Evolutionary conservation across 2,888 invertebrate species (phyloP).

Genomic region (Fragum sueziense): DNA sequence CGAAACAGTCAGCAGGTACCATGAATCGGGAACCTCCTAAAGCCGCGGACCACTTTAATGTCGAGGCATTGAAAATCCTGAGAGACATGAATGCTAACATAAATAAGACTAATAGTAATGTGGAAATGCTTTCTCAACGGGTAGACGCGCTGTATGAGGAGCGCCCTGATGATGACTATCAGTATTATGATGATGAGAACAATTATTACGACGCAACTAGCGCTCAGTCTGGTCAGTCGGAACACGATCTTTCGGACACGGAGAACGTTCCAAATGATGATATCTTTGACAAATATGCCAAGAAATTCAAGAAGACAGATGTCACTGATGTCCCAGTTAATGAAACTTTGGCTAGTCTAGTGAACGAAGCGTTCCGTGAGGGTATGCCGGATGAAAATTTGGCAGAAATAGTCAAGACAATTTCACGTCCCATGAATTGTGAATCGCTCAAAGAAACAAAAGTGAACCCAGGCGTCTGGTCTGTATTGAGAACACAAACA

Average conservation of each 20-base stretch:
- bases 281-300: neutral
- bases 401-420: constrained; percentile 14
- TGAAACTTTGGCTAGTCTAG: constrained; percentile 2
- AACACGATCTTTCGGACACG: too few relatives aligned
- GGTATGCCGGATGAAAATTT: constrained; percentile 32
- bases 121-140: neutral
- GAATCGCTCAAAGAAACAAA: constrained; percentile 19
- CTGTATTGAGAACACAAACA: constrained; percentile 24
- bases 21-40: neutral
- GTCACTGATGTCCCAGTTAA: constrained; percentile 15
- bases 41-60: too few relatives aligned
- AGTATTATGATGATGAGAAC: neutral
- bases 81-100: neutral
- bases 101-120: neutral
- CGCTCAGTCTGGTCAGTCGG: too few relatives aligned
- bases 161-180: neutral
- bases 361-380: constrained; percentile 33
- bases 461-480: constrained; percentile 37
- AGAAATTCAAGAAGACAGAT: constrained; percentile 28
- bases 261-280: neutral
- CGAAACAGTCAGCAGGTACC: neutral
- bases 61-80: neutral
- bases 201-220: neutral
- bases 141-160: constrained; percentile 1
- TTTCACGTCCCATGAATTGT: constrained; percentile 31